These are phyloP conservation scores for Phylloscopus whistleri DNA, from an alignment of 2,113 vertebrate genomes.

Conservation along the genomic window DNA sequence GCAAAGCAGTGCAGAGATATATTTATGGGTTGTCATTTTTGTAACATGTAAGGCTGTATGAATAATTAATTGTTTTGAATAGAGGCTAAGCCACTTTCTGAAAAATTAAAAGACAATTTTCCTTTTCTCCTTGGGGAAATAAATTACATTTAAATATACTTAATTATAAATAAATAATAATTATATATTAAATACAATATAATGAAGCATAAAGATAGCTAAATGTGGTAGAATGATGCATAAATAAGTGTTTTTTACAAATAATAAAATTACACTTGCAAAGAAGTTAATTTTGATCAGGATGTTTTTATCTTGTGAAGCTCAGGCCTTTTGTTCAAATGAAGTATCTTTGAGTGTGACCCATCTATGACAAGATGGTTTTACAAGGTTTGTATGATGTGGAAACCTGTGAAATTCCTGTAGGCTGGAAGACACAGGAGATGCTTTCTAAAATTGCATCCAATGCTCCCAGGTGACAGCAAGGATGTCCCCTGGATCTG, in stretches of 20 bases:
- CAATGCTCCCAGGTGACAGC: neutral
- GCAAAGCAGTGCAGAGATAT: neutral
- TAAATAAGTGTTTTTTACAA: neutral
- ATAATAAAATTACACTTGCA: neutral
- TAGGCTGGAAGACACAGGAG: neutral
- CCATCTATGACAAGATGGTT: neutral
- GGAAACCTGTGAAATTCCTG: neutral
- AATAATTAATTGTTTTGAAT: neutral
- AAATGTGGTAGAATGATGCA: neutral
- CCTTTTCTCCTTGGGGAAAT: neutral
- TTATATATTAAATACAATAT: neutral
- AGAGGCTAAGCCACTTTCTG: neutral
- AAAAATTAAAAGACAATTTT: neutral
- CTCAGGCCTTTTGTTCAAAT: neutral
- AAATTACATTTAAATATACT: neutral
- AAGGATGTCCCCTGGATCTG: fast-evolving
- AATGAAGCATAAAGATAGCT: neutral
- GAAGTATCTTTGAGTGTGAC: neutral
- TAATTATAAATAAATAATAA: neutral
- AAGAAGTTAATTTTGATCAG: neutral
- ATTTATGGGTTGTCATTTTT: neutral
- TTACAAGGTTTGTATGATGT: neutral
- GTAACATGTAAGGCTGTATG: neutral
- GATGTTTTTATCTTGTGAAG: neutral
- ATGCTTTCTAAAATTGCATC: neutral